Base-by-base conservation (phyloP, 2,797 vertebrate genomes). In the Florisuga fusca region DNA sequence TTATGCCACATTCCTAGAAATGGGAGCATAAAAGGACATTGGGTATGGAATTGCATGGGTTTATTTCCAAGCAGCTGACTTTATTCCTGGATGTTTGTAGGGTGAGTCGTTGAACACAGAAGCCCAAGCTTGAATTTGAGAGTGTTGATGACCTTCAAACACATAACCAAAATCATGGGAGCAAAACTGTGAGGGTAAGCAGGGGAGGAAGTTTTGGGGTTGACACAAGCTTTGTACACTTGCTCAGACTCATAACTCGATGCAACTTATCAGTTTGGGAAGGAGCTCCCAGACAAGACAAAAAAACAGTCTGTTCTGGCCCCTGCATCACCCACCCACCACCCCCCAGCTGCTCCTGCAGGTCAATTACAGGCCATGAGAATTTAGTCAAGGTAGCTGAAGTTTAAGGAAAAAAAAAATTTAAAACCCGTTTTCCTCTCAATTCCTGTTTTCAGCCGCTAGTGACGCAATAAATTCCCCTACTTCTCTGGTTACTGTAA, bases 401-500 rank as follows among this genome's bases (percentile, higher is more conserved):
- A 89, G 34, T 61, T 55, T 73, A 41, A 87, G 69, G 21, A 0
- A 15, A 0, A 6, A 10, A 25, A 36, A 77, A 9, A 2, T 41
- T 41, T 85, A 80, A 71, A 41, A n/a, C 21, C 6, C 1, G 21
- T 93, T 94, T 93, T 93, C 59, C 73, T 84, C 79, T 88, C 59
- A 31, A 41, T 82, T 69, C 69, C 62, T 96, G 69, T 73, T 91
- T 92, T 92, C 90, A 92, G 76, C 54, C 20, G 2, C 87, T 36
- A 12, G 73, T 85, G 62, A 86, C 4, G 53, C 87, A 87, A 76
- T 63, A 88, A 88, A 94, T 96, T 94, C 89, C 76, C 87, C 48
- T 75, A 45, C 73, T 95, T 94, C 95, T 95, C 91, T 90, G 82
- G 85, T 92, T 93, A 82, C 87, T 93, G 67, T 84, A 81, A 94